phyloP scores from a whole-genome alignment of 1,140 invertebrate species.

The Leptopilina boulardi region DNA sequence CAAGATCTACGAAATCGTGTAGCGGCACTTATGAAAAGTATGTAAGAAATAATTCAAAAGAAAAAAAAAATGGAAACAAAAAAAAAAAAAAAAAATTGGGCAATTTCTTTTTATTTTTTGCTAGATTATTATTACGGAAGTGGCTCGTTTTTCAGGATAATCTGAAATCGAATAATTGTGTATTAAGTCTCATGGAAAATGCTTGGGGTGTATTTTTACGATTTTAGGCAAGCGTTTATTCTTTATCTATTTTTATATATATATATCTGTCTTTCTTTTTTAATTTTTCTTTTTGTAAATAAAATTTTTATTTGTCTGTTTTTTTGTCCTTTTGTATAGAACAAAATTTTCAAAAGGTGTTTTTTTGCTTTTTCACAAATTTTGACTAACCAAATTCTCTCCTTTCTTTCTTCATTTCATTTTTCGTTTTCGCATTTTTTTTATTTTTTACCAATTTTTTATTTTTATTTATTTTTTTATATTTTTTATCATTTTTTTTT shows the following conservation, averaged over 20 bases:
- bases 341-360: no score
- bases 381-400: not conserved
- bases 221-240: slow-evolving; percentile 36
- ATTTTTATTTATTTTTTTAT: not conserved
- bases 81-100: not conserved
- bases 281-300: not conserved
- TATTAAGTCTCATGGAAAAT: slow-evolving; percentile 25
- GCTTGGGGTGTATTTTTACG: not conserved
- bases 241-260: slow-evolving; percentile 8
- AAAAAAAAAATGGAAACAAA: not conserved
- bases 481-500: slow-evolving; percentile 44
- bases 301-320: slow-evolving; percentile 1
- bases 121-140: slow-evolving; percentile 24
- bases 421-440: not conserved
- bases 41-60: slow-evolving; percentile 64
- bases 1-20: slow-evolving; percentile 77
- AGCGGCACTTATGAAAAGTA: slow-evolving; percentile 77
- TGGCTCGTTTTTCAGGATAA: slow-evolving; percentile 37
- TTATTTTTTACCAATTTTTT: no score
- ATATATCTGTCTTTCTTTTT: slow-evolving; percentile 36
- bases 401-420: not conserved
- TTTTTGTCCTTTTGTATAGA: no score
- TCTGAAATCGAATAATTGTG: slow-evolving; percentile 28
- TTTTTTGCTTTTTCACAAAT: not conserved
- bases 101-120: not conserved